phyloP scores from a whole-genome alignment of 2,888 invertebrate genomes.

The Tenthredo livida region DNA sequence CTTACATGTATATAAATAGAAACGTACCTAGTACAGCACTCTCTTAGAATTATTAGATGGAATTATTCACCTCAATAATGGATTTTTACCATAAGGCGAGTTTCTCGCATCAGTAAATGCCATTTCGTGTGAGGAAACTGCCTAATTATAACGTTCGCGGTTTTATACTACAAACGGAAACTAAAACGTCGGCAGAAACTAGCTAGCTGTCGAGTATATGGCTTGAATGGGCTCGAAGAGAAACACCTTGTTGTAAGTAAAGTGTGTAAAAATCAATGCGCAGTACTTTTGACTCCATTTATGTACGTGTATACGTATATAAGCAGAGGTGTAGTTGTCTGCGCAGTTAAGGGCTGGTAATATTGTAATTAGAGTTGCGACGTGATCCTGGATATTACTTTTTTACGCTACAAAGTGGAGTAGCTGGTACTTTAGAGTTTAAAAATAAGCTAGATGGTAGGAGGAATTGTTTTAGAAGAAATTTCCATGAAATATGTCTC shows the following conservation, averaged over 20 bases:
- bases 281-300: background rate
- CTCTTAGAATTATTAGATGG: no score
- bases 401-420: background rate
- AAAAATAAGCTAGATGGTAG: background rate
- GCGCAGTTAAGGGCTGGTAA: background rate
- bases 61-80: background rate
- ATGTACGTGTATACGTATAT: no score
- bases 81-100: background rate
- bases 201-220: background rate
- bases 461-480: slow-evolving; percentile 21
- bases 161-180: background rate
- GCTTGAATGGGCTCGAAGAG: background rate
- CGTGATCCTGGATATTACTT: background rate
- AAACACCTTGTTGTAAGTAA: background rate
- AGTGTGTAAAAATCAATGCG: background rate
- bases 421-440: background rate
- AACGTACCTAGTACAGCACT: background rate
- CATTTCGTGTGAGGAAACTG: background rate
- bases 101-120: background rate
- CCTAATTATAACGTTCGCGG: slow-evolving; percentile 25
- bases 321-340: background rate
- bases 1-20: background rate
- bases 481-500: background rate
- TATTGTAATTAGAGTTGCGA: background rate
- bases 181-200: background rate